These are phyloP conservation scores for Schizopygopsis pylzovi DNA, from an alignment of 2,797 vertebrate species.

Conservation along the genomic window DNA sequence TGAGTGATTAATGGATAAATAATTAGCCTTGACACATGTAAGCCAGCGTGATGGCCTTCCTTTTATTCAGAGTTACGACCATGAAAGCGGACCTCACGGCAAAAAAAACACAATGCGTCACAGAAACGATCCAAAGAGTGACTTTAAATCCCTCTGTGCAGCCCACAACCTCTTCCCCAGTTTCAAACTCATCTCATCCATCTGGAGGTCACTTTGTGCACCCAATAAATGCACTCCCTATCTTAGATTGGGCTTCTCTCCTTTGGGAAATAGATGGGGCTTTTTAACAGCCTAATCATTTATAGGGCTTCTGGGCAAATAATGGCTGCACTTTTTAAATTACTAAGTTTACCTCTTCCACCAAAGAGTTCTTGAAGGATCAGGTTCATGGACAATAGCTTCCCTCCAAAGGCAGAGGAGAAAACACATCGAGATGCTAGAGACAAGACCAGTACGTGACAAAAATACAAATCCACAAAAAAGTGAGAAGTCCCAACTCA, in stretches of 20 bases:
- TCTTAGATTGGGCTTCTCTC: conserved; percentile 64
- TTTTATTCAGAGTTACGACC: conserved; percentile 28
- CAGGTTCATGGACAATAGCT: conserved; percentile 61
- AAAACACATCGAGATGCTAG: conserved; percentile 58
- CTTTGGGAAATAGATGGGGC: conserved; percentile 66
- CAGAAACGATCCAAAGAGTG: conserved; percentile 51
- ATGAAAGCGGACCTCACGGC: conserved; percentile 7
- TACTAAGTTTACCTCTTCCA: conserved; percentile 62
- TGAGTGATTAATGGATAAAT: conserved; percentile 10
- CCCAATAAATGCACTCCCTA: conserved; percentile 63
- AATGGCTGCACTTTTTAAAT: conserved; percentile 63
- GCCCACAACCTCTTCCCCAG: conserved; percentile 48
- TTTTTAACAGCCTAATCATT: conserved; percentile 68
- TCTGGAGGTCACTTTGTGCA: conserved; percentile 67
- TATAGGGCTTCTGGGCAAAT: conserved; percentile 66
- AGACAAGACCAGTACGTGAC: conserved; percentile 56
- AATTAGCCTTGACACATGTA: not conserved
- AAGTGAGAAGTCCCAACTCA: conserved; percentile 70
- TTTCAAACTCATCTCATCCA: conserved; percentile 60
- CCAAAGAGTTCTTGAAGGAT: conserved; percentile 68
- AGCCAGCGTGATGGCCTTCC: conserved; percentile 7
- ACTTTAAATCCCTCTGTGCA: conserved; percentile 56
- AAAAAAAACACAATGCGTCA: conserved; percentile 38
- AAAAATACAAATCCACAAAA: conserved; percentile 58
- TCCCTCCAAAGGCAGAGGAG: conserved; percentile 52